A percentile compares a stretch with the other conserved stretches of the same genome.
These are phyloP conservation scores for Coelopa pilipes DNA, from an alignment of 2,888 invertebrate genomes.

Conservation along the genomic window DNA sequence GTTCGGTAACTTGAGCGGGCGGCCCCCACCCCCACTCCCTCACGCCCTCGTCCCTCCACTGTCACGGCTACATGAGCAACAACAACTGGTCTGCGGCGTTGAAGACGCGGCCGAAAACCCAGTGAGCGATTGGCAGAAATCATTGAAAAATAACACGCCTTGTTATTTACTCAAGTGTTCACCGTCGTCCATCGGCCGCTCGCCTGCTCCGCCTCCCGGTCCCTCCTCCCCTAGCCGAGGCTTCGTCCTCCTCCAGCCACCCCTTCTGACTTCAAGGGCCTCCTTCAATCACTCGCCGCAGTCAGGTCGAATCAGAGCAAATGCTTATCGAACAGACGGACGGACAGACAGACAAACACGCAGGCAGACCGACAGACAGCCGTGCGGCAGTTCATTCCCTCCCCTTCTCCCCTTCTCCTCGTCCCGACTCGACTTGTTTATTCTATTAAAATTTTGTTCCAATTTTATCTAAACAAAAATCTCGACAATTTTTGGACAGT, in stretches of 20 bases:
- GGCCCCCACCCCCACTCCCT: background rate
- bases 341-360: background rate
- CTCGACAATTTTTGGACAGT: background rate
- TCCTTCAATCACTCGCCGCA: too few species aligned
- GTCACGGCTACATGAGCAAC: too few species aligned
- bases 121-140: background rate
- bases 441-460: conserved; percentile 19
- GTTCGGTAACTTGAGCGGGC: background rate
- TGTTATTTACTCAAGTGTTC: conserved; percentile 25
- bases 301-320: conserved; percentile 4
- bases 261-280: too few species aligned
- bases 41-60: too few species aligned
- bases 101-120: background rate
- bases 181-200: background rate
- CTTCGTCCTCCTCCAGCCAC: too few species aligned
- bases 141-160: conserved; percentile 5
- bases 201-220: background rate
- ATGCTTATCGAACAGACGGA: background rate
- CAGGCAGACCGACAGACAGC: too few species aligned
- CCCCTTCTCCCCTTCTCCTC: background rate
- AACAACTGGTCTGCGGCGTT: too few species aligned
- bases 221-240: too few species aligned
- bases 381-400: too few species aligned
- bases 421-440: conserved; percentile 6
- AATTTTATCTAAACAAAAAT: conserved; percentile 1